Evolutionary conservation across 2,888 invertebrate species (phyloP).

Genomic region (Coelinius sp.): DNA sequence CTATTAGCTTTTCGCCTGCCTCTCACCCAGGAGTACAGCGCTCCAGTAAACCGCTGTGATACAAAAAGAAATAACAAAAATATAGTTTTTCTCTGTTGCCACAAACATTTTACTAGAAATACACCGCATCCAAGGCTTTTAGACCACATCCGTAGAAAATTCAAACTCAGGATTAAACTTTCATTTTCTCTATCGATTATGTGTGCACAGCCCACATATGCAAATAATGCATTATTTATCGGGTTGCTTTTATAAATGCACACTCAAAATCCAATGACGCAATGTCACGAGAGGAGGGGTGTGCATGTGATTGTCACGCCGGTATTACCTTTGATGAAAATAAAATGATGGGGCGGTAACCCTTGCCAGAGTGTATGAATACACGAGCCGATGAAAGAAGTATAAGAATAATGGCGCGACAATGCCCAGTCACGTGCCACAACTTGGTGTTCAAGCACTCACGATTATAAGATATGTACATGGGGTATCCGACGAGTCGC

Average conservation of each 20-base stretch:
- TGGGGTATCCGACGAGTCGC: background rate
- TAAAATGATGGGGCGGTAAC: conserved; percentile 1
- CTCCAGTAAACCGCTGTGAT: conserved; percentile 18
- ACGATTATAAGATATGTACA: conserved; percentile 15
- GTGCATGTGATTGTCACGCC: background rate
- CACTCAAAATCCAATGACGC: too few species aligned
- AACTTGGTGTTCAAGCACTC: conserved; percentile 21
- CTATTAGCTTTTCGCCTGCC: conserved; percentile 49
- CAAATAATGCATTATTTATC: conserved; percentile 5
- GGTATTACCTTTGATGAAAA: conserved; percentile 13
- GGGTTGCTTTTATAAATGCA: background rate
- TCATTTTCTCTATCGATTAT: background rate
- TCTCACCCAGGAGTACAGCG: conserved; percentile 8
- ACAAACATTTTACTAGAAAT: conserved; percentile 15
- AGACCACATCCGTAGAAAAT: background rate
- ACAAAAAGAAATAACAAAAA: conserved; percentile 7
- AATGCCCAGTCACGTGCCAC: conserved; percentile 17
- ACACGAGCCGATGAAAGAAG: conserved; percentile 11
- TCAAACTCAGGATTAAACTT: background rate
- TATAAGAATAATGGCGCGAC: conserved; percentile 11
- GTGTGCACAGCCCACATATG: background rate
- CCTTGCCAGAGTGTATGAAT: conserved; percentile 11
- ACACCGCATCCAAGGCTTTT: background rate
- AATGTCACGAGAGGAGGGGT: background rate
- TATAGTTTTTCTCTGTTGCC: background rate